Percentiles rank a stretch among this genome's conserved stretches.
These are phyloP conservation scores for Auanema freiburgensis DNA, from an alignment of 2,888 invertebrate genomes.

Conservation along the genomic window DNA sequence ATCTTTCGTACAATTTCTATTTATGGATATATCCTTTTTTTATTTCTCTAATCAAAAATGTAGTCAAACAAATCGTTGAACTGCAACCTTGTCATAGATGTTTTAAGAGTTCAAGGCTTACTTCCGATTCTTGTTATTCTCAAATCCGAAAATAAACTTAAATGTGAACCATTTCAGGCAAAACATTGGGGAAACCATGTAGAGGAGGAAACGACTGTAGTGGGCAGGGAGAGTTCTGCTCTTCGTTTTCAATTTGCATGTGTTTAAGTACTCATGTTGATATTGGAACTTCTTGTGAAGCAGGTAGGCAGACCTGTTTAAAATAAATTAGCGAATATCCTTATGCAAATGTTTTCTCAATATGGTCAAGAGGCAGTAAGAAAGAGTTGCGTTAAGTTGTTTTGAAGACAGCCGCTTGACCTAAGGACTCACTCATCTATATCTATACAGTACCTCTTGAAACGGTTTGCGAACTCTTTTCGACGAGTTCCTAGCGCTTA, in stretches of 20 bases:
- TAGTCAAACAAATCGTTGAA: too few species aligned
- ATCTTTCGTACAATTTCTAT: not conserved
- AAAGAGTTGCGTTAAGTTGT: not conserved
- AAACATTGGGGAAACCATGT: slow-evolving; percentile 47
- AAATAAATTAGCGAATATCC: not conserved
- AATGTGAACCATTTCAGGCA: slow-evolving; percentile 31
- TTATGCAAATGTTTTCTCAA: too few species aligned
- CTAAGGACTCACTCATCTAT: too few species aligned
- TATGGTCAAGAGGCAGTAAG: slow-evolving; percentile 2
- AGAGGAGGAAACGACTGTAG: slow-evolving; percentile 48
- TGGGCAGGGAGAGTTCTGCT: slow-evolving; percentile 60
- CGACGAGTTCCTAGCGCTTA: slow-evolving; percentile 1
- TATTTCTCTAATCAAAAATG: too few species aligned
- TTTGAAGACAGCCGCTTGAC: too few species aligned
- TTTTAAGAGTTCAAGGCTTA: too few species aligned
- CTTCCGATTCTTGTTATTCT: too few species aligned
- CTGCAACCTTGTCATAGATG: too few species aligned
- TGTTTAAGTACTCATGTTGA: slow-evolving; percentile 53
- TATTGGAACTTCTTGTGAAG: slow-evolving; percentile 49
- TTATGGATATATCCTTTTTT: slow-evolving; percentile 1
- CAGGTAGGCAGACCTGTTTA: slow-evolving; percentile 30
- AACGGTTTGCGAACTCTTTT: too few species aligned
- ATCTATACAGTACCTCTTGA: too few species aligned
- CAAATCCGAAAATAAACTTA: slow-evolving; percentile 3
- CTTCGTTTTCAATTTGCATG: slow-evolving; percentile 50